Conservation (phyloP, 2,888 invertebrate species). For the Malacosoma neustria region DNA sequence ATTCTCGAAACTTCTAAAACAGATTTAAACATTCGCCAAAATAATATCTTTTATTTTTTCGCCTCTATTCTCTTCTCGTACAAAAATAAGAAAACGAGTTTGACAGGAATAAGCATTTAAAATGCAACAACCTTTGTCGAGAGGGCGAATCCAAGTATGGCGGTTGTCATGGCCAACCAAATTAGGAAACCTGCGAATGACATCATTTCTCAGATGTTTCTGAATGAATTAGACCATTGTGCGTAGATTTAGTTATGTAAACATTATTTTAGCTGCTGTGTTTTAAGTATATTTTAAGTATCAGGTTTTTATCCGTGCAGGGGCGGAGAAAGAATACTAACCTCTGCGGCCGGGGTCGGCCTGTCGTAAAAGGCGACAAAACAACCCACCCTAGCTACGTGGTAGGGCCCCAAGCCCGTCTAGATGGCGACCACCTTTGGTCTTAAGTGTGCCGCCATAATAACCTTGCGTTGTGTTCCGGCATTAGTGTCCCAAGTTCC, state of each 20-base stretch:
- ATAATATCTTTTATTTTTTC: neutral
- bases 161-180: neutral
- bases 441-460: too few species aligned
- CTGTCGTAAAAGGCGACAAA: too few species aligned
- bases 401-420: too few species aligned
- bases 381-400: too few species aligned
- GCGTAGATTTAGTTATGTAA: neutral
- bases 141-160: neutral
- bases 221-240: neutral
- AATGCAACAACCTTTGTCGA: neutral
- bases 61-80: neutral
- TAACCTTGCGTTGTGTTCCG: too few species aligned
- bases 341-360: too few species aligned
- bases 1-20: neutral
- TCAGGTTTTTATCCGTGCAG: too few species aligned
- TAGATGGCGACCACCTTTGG: too few species aligned
- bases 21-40: neutral
- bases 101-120: neutral
- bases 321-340: too few species aligned
- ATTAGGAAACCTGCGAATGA: neutral
- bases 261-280: too few species aligned
- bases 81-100: neutral
- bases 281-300: too few species aligned
- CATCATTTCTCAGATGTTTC: neutral
- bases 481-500: too few species aligned